phyloP scores from a whole-genome alignment of 2,888 invertebrate genomes.

The Protula sp. region DNA sequence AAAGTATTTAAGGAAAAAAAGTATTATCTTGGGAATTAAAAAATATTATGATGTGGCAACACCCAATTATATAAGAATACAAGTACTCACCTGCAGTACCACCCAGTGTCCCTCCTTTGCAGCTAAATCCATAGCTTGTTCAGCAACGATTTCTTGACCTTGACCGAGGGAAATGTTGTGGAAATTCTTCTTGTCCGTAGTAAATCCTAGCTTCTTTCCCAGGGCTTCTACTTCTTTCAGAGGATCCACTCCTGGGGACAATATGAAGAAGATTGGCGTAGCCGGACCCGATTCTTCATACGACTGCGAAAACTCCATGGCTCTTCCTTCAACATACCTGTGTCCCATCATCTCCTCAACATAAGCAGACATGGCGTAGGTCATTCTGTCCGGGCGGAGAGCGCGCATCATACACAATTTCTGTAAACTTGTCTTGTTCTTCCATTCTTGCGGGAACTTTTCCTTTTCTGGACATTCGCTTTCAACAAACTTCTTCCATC shows the following conservation, averaged over 20 bases:
- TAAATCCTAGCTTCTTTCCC: slow-evolving; percentile 77
- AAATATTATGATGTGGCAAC: no score
- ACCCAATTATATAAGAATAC: no score
- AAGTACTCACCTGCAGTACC: slow-evolving; percentile 72
- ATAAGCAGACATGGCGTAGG: slow-evolving; percentile 92
- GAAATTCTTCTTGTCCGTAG: slow-evolving; percentile 73
- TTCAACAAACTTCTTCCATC: slow-evolving; percentile 96
- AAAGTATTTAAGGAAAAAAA: no score
- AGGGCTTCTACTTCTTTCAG: slow-evolving; percentile 87
- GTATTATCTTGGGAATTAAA: background rate
- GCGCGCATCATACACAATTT: slow-evolving; percentile 93
- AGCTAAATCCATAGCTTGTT: slow-evolving; percentile 82
- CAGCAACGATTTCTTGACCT: slow-evolving; percentile 89
- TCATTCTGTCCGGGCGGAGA: slow-evolving; percentile 90
- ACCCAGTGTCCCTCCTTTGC: slow-evolving; percentile 90
- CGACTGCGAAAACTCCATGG: slow-evolving; percentile 85
- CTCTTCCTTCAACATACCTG: slow-evolving; percentile 82
- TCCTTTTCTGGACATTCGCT: slow-evolving; percentile 91
- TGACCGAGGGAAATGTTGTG: slow-evolving; percentile 92
- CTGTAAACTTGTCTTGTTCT: slow-evolving; percentile 87
- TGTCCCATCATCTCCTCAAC: slow-evolving; percentile 90
- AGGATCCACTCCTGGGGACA: slow-evolving; percentile 93
- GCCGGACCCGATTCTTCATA: slow-evolving; percentile 88
- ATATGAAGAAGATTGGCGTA: slow-evolving; percentile 92
- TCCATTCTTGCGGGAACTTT: slow-evolving; percentile 97